Base-by-base conservation (phyloP, 2,888 invertebrate genomes). In the Molanna angustata region DNA sequence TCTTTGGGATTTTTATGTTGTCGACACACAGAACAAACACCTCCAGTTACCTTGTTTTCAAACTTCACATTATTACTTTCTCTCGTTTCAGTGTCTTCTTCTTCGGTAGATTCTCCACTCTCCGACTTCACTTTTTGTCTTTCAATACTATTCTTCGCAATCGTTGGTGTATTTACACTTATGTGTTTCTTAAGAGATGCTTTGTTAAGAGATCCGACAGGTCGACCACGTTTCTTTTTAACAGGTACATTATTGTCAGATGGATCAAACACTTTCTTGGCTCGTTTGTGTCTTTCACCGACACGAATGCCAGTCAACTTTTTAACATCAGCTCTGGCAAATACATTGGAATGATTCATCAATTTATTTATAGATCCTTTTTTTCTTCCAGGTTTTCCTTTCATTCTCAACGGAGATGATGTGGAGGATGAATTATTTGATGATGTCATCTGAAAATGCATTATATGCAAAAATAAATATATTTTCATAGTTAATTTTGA, bases 181-280 rank as follows among this genome's bases (percentile, higher is more conserved):
- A 37, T 35, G 22, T 68, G 70, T 60, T 79, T 80, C 61, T 81
- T 80, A 2, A 80, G 71, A 2, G 80, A 78, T 37, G 77, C 71
- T 66, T 82, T 83, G 62, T 82, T 83, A 9, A 83, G 69, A 11
- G 80, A 80, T 3, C 83, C 83, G 2, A 82, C 73, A 9, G 85
- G 84, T 42, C 86, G 76, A 1, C 86, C 86, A 54, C 86, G 73
- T 69, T 85, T 86, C 65, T 79, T 80, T 64, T 83, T 82, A 61
- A 79, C 80, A 7, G 90, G 88, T 31, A 88, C 72, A 69, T 89
- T 87, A 61, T 86, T 86, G 63, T 90, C 90, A 0, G 90, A 90
- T 2, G 91, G 91, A 70, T 91, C 90, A 66, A 90, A 91, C 0
- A 91, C 90, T 66, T 87, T 87, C 65, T 88, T 90, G 0, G 89